Conservation (phyloP, 1,140 invertebrate genomes). For the Drosophila navojoa region DNA sequence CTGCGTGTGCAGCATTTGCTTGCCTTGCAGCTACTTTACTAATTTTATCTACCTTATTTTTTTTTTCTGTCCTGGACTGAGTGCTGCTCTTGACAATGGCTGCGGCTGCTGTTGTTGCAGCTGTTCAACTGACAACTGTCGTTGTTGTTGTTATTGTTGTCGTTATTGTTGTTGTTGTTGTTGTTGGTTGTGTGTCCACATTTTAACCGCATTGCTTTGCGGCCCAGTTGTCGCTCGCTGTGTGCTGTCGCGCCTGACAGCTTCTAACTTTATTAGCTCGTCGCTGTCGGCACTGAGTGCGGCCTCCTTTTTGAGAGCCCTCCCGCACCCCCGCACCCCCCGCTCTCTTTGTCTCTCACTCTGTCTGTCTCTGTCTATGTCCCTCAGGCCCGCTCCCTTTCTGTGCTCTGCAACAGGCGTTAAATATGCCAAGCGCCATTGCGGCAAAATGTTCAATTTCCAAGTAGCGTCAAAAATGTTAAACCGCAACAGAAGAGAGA, state of each 20-base stretch:
- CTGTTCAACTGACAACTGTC: constrained; percentile 7
- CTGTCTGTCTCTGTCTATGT: constrained; percentile 1
- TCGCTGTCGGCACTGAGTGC: constrained; percentile 65
- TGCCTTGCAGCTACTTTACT: neutral
- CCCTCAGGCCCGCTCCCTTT: neutral
- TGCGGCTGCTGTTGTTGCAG: constrained; percentile 1
- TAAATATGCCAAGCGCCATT: constrained; percentile 42
- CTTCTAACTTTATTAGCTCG: constrained; percentile 75
- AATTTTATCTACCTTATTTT: neutral
- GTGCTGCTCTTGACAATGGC: constrained; percentile 50
- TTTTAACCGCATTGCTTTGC: constrained; percentile 69
- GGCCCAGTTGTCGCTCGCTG: constrained; percentile 25
- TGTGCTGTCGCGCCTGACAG: constrained; percentile 65
- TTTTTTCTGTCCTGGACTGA: constrained; percentile 10
- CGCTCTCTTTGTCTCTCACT: neutral
- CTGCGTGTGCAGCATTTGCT: too few species aligned
- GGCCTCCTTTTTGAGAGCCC: constrained; percentile 1
- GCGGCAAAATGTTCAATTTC: constrained; percentile 76
- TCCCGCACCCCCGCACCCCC: neutral
- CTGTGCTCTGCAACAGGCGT: constrained; percentile 60
- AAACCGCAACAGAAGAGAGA: constrained; percentile 29
- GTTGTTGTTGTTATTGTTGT: constrained; percentile 1
- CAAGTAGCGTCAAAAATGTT: constrained; percentile 54
- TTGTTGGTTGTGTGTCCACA: constrained; percentile 24
- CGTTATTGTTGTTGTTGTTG: constrained; percentile 15